Conservation (phyloP, 2,113 vertebrate species). For the Planiliza haematocheilus region DNA sequence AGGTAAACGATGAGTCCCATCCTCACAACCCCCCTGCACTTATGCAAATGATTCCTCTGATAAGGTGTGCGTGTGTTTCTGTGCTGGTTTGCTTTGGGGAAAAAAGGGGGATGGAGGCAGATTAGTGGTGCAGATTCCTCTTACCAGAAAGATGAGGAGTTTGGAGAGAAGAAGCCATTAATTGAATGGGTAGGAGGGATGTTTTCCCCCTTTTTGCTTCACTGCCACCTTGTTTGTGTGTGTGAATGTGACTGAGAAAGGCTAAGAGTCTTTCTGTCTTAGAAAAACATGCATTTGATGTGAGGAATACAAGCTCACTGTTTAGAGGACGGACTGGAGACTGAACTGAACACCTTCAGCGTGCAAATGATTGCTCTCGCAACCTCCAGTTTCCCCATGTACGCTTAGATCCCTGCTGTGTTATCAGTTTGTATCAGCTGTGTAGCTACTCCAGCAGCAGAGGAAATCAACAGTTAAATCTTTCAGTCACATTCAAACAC, state of each 20-base stretch:
- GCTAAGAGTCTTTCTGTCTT: conserved; percentile 8
- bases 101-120: not conserved
- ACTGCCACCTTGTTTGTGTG: conserved; percentile 27
- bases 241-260: not conserved
- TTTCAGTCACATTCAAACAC: conserved; percentile 38
- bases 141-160: conserved; percentile 37
- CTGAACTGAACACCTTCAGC: too few species aligned
- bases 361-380: not conserved
- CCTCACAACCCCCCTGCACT: conserved; percentile 33
- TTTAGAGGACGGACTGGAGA: too few species aligned
- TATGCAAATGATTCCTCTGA: conserved; percentile 35
- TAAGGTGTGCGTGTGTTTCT: not conserved
- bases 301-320: not conserved
- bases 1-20: conserved; percentile 54
- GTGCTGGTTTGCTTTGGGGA: conserved; percentile 9
- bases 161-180: conserved; percentile 43
- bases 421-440: conserved; percentile 5
- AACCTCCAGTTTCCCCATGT: not conserved
- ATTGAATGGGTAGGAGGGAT: conserved; percentile 15
- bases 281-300: conserved; percentile 14
- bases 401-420: not conserved
- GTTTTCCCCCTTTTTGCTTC: conserved; percentile 1
- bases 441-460: not conserved
- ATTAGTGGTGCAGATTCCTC: conserved; percentile 27
- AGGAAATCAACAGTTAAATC: conserved; percentile 26